Conservation (phyloP, 2,888 invertebrate genomes). For the Hetaerina titia region DNA sequence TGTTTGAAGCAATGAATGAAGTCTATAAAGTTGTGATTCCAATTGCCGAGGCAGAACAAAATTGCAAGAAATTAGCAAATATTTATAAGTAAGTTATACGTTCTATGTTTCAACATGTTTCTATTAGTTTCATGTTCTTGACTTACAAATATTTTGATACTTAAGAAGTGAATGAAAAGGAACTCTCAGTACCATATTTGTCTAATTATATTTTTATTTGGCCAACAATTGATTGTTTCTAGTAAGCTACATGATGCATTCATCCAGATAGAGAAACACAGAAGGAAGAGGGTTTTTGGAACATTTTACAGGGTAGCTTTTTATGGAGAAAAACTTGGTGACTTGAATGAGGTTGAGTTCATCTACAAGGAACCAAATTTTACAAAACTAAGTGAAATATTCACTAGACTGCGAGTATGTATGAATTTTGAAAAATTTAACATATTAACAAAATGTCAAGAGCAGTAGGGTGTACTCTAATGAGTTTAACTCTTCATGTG, state of each 20-base stretch:
- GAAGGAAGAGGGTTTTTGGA: slow-evolving; percentile 97
- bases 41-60: slow-evolving; percentile 93
- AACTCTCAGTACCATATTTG: too few species aligned
- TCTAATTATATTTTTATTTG: neutral
- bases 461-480: neutral
- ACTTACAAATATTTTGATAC: too few species aligned
- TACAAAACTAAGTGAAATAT: slow-evolving; percentile 98
- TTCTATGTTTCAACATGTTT: neutral
- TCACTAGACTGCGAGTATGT: slow-evolving; percentile 91
- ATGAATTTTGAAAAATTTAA: neutral
- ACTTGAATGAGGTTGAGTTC: slow-evolving; percentile 95
- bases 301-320: slow-evolving; percentile 99
- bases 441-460: neutral
- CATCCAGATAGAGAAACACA: slow-evolving; percentile 91
- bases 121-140: neutral
- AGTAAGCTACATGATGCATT: slow-evolving; percentile 96
- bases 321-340: slow-evolving; percentile 96
- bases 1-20: slow-evolving; percentile 97
- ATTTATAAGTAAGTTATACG: slow-evolving; percentile 86
- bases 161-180: too few species aligned
- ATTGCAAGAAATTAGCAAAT: slow-evolving; percentile 94
- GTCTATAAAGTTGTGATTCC: slow-evolving; percentile 96
- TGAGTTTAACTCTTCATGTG: neutral
- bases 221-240: slow-evolving; percentile 70
- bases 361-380: slow-evolving; percentile 98